Evolutionary conservation across 2,888 invertebrate genomes (phyloP).

Genomic region (Mechanitis mazaeus): DNA sequence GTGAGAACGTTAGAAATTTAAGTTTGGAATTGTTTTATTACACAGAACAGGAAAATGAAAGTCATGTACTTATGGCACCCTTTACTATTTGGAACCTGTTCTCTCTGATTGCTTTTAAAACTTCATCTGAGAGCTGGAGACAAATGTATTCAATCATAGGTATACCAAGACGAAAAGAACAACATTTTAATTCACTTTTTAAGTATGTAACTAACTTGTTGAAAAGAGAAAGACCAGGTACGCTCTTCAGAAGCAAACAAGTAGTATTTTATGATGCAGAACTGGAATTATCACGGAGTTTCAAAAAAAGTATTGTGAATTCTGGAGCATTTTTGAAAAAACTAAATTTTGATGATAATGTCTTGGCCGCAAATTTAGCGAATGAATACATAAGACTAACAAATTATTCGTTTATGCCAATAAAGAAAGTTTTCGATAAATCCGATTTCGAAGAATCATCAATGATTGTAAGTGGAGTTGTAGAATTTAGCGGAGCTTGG

Average conservation of each 20-base stretch:
- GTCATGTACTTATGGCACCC: not conserved
- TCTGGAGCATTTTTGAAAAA: not conserved
- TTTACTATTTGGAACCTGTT: not conserved
- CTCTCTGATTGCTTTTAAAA: not conserved
- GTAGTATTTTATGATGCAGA: not conserved
- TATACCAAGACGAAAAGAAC: not conserved
- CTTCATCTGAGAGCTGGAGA: not conserved
- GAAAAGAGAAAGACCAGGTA: not conserved
- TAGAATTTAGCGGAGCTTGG: not conserved
- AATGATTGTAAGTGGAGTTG: slow-evolving; percentile 1
- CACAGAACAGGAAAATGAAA: not conserved
- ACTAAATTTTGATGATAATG: slow-evolving; percentile 3
- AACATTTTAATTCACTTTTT: not conserved
- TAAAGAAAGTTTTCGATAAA: not conserved
- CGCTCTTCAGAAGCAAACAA: not conserved
- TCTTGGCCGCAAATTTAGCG: not conserved
- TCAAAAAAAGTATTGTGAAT: not conserved
- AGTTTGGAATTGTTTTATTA: slow-evolving; percentile 2
- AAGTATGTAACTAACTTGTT: not conserved
- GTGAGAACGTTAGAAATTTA: slow-evolving; percentile 1
- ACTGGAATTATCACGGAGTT: not conserved
- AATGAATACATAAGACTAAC: not conserved
- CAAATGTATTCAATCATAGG: not conserved
- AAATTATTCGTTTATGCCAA: not conserved
- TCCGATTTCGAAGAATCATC: not conserved